Base-by-base conservation (phyloP, 2,797 vertebrate species). In the Vultur gryphus region DNA sequence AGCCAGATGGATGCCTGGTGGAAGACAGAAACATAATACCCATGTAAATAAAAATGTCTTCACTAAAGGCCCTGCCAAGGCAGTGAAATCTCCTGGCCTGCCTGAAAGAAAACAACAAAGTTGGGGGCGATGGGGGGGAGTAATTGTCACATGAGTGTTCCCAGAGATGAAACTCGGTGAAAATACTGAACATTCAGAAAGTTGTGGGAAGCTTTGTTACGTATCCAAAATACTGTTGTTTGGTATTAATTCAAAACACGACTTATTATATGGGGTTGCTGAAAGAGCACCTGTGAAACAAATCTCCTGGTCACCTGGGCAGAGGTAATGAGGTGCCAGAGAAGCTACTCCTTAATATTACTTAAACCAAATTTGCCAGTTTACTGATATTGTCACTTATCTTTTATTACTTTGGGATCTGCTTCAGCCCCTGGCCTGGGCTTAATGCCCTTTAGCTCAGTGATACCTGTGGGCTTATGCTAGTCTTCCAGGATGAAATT, bases 1-100 rank as follows among this genome's bases (percentile, higher is more conserved):
- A 83, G 86, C 46, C 89, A 96, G 84, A 79, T 84, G 70, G 88
- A 79, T 86, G 35, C 66, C 54, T 92, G 94, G 44, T 43, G n/a
- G 75, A 71, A 89, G 54, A 41, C n/a, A 92, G 70, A 73, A 79
- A 58, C 35, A 71, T 51, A 80, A 85, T 11, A 73, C 14, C 35
- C 58, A 54, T 41, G 71, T 64, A 79, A 94, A 90, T 89, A 84
- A 87, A 94, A 88, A 69, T 31, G 24, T 76, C 84, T 82, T 91
- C 62, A 55, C 39, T 77, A 37, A 71, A 71, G 31, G 46, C 58
- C 26, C 37, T 88, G 79, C 72, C 69, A 88, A 90, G 15, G 57
- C 80, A 28, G 29, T 57, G 66, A 87, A 55, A 93, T 59, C 49
- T 92, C 72, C 55, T 67, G 28, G 25, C 43, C 70, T 79, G 25